Conservation (phyloP, 2,113 vertebrate species). For the Microcebus murinus region DNA sequence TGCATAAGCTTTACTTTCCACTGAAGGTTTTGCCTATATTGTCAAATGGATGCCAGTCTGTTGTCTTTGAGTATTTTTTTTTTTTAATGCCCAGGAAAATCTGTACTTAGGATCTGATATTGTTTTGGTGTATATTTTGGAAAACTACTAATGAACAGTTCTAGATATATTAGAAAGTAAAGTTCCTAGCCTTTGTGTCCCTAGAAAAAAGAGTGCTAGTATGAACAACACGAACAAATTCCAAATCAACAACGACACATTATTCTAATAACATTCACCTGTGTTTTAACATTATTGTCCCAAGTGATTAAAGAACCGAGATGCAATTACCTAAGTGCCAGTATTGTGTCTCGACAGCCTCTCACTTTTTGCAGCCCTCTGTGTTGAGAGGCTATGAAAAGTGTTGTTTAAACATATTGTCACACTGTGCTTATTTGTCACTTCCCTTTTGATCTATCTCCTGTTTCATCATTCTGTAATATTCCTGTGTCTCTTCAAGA, state of each 20-base stretch:
- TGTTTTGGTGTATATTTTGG: neutral
- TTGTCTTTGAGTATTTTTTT: neutral
- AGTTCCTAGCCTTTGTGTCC: neutral
- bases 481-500: neutral
- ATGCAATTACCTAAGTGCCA: neutral
- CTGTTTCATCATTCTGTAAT: constrained; percentile 24
- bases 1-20: neutral
- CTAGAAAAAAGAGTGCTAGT: neutral
- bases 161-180: neutral
- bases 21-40: neutral
- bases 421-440: neutral
- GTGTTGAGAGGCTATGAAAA: neutral
- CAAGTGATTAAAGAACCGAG: no score
- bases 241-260: neutral
- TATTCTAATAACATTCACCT: neutral
- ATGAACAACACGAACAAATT: neutral
- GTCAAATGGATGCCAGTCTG: neutral
- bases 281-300: neutral
- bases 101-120: neutral
- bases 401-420: neutral
- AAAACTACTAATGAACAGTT: neutral
- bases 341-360: fast-evolving
- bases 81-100: neutral
- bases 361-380: neutral
- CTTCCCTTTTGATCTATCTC: constrained; percentile 15